These are phyloP conservation scores for Glaucidium brasilianum DNA, from an alignment of 2,113 vertebrate species.

Conservation along the genomic window DNA sequence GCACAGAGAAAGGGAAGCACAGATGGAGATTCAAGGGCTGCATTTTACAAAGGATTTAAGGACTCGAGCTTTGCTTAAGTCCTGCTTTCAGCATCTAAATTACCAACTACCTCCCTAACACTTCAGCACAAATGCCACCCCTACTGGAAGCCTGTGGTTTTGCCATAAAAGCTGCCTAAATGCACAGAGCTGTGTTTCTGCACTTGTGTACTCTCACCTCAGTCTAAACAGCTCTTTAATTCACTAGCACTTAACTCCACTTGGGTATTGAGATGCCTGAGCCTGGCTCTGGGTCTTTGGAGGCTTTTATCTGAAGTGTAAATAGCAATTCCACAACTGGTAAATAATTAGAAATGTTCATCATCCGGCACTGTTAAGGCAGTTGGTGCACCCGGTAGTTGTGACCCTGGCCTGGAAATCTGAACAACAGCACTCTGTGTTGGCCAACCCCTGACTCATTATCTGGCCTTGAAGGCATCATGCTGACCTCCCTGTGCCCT, in stretches of 20 bases:
- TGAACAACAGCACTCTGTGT: neutral
- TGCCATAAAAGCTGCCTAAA: neutral
- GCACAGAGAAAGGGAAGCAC: neutral
- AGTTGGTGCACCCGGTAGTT: neutral
- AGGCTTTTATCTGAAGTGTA: neutral
- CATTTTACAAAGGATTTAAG: neutral
- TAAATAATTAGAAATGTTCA: neutral
- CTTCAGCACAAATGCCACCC: neutral
- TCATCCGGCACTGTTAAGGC: neutral
- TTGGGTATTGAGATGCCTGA: neutral
- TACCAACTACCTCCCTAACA: neutral
- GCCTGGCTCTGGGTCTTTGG: neutral
- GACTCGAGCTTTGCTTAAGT: neutral
- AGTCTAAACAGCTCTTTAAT: neutral
- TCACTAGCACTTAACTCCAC: neutral
- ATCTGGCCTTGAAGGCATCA: slow-evolving; percentile 15
- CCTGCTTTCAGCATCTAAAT: neutral
- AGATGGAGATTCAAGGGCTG: neutral
- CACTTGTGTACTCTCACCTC: neutral
- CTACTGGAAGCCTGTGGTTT: neutral
- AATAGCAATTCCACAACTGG: neutral
- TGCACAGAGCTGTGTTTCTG: neutral
- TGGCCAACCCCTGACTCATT: neutral
- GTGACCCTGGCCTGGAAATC: neutral
- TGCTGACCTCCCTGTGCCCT: neutral